phyloP scores from a whole-genome alignment of 2,113 vertebrate species.

The Barbus barbus region DNA sequence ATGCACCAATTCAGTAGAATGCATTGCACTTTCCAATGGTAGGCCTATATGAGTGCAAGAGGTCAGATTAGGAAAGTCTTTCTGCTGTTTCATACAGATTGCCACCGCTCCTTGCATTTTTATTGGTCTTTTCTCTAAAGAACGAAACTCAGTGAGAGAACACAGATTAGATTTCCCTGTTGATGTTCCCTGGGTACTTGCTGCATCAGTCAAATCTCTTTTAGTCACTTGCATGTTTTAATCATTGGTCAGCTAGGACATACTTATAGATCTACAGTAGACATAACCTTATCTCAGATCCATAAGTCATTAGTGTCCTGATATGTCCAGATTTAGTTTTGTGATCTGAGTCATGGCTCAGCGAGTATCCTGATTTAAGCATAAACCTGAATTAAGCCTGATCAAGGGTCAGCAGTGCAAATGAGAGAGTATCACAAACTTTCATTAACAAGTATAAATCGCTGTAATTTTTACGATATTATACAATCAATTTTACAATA shows the following conservation, averaged over 20 bases:
- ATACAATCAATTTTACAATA: neutral
- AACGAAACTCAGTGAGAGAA: conserved; percentile 9
- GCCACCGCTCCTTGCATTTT: neutral
- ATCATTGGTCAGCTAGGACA: neutral
- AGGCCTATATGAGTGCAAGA: neutral
- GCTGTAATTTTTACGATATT: too few relatives aligned
- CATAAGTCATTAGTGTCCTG: neutral
- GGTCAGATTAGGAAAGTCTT: neutral
- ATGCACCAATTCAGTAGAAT: neutral
- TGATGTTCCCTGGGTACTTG: neutral
- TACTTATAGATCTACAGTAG: conserved; percentile 5
- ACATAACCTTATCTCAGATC: neutral
- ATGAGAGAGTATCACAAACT: neutral
- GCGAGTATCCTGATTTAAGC: neutral
- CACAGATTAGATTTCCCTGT: conserved; percentile 19
- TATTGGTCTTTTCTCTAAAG: neutral
- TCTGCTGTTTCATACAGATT: neutral
- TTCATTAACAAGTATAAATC: neutral
- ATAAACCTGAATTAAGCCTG: neutral
- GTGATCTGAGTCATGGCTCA: neutral
- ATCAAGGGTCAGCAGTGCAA: neutral
- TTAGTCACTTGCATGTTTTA: neutral
- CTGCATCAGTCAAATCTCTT: neutral
- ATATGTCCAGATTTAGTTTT: neutral
- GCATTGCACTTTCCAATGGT: neutral